Conservation (phyloP, 2,888 invertebrate genomes). For the Habroteleia sp. region DNA sequence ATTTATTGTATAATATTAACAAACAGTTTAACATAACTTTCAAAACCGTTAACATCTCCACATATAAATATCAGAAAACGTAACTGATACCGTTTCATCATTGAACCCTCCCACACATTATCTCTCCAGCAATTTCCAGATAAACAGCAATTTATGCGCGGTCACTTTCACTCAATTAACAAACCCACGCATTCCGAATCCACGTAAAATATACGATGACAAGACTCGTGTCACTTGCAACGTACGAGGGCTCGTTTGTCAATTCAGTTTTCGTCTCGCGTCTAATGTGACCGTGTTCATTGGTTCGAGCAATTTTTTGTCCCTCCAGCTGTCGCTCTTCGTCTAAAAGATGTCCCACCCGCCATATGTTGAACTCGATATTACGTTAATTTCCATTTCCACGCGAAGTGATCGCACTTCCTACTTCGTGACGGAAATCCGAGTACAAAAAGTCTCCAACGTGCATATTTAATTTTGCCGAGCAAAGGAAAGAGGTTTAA, state of each 20-base stretch:
- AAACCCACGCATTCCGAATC: conserved; percentile 5
- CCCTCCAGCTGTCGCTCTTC: conserved; percentile 45
- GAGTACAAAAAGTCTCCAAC: background rate
- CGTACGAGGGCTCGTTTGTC: conserved; percentile 29
- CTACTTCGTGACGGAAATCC: conserved; percentile 29
- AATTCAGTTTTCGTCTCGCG: conserved; percentile 9
- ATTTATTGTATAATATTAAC: no score
- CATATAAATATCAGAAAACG: no score
- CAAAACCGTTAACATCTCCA: no score
- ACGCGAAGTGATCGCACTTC: conserved; percentile 27
- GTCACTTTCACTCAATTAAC: conserved; percentile 32
- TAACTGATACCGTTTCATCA: no score
- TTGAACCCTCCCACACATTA: no score
- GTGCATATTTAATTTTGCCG: background rate
- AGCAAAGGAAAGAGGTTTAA: background rate
- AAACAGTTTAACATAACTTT: no score
- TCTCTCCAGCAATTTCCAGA: no score
- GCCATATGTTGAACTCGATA: conserved; percentile 42
- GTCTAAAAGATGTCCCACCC: conserved; percentile 35
- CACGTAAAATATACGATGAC: conserved; percentile 26
- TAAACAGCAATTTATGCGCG: conserved; percentile 7
- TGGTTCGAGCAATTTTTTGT: conserved; percentile 35
- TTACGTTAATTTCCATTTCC: conserved; percentile 42
- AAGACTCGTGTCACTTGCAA: conserved; percentile 31
- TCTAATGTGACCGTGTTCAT: conserved; percentile 33